Evolutionary conservation across 1,140 invertebrate species (phyloP), one percentile per base, ranked within the genome.

Genomic region (Orchesella cincta): DNA sequence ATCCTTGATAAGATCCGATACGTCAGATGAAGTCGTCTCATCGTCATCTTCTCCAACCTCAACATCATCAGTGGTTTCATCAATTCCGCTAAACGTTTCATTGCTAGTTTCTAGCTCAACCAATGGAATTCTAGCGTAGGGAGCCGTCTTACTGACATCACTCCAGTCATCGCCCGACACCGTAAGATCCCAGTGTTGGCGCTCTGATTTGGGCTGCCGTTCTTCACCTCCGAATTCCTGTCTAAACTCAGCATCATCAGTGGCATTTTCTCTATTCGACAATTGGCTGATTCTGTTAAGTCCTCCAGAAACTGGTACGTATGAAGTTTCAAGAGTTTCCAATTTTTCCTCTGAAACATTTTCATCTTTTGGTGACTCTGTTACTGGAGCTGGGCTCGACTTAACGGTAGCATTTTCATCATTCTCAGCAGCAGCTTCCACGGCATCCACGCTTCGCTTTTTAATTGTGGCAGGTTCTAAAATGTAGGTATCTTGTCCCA

Each of bases 21-120:
- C 72, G 18, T 33, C 75, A 33, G 18, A 0, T 51, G 74, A 34
- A 51, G 46, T 52, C 3, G 73, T 52, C 16, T 80, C 79, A 28
- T 82, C 79, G 1, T 81, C 78, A 0, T 81, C 76, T 26, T 82
- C 81, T 1, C 81, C 81, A 23, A 82, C 78, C 29, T 80, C 73
- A 70, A 82, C 76, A 64, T 82, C 81, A 20, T 78, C 78, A n/a
- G 74, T 70, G 31, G 75, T 74, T 31, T 74, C 74, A 31, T 73
- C 73, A 36, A 54, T 73, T 2, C 35, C 39, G 8, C 33, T 39
- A 31, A 67, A 67, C 12, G 71, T 73, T 73, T 73, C 71, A 51
- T 73, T 73, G 23, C 35, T 46, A 2, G 71, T 23, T 46, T 73
- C 71, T 1, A 67, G 26, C 2, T 33, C 62, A 31, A 67, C 62